phyloP scores from a whole-genome alignment of 2,888 invertebrate species.

The Stenurella melanura region DNA sequence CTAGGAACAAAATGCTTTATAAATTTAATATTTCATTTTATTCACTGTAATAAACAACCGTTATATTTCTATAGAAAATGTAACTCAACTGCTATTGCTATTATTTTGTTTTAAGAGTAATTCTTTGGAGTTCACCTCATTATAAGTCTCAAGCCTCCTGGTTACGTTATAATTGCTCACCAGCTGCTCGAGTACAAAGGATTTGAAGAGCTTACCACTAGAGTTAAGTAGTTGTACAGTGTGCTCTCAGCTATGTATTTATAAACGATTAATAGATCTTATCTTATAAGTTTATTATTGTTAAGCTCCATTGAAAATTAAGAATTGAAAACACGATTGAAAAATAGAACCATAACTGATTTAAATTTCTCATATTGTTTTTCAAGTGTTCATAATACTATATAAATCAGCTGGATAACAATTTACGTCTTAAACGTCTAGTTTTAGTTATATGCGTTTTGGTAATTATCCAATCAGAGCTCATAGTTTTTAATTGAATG shows the following conservation, averaged over 20 bases:
- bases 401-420: not conserved
- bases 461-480: too few species aligned
- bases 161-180: slow-evolving; percentile 69
- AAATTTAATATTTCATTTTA: not conserved
- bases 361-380: not conserved
- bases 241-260: slow-evolving; percentile 64
- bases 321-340: not conserved
- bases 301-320: slow-evolving; percentile 23
- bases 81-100: slow-evolving; percentile 15
- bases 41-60: slow-evolving; percentile 23
- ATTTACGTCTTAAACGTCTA: too few species aligned
- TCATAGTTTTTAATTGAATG: too few species aligned
- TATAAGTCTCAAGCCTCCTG: slow-evolving; percentile 58
- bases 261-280: slow-evolving; percentile 66
- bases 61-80: slow-evolving; percentile 21
- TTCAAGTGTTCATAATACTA: not conserved
- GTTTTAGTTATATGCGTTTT: too few species aligned
- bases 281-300: slow-evolving; percentile 50
- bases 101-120: slow-evolving; percentile 42
- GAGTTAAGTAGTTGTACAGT: slow-evolving; percentile 57
- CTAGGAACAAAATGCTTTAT: not conserved
- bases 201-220: slow-evolving; percentile 62
- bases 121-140: slow-evolving; percentile 58
- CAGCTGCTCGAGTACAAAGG: slow-evolving; percentile 69
- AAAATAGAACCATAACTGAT: slow-evolving; percentile 7